Percentiles rank a stretch among this genome's conserved stretches.
Conservation (phyloP, 2,113 vertebrate species). For the Poecilia latipinna region DNA sequence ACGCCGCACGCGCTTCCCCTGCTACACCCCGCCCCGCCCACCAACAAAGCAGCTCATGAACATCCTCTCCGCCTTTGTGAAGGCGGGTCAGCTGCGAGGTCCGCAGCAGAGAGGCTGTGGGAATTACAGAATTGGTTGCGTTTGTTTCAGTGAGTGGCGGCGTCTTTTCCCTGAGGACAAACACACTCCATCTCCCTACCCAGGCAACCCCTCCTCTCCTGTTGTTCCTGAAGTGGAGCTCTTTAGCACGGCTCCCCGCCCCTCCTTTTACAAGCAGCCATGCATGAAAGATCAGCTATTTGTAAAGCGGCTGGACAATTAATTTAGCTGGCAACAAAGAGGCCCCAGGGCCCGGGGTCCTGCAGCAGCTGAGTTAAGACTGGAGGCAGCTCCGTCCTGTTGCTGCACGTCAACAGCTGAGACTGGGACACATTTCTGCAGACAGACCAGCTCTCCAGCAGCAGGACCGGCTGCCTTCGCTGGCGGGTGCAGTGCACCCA, state of each 20-base stretch:
- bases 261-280: constrained; percentile 75
- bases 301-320: constrained; percentile 82
- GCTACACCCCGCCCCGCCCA: constrained; percentile 2
- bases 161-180: constrained; percentile 61
- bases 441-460: constrained; percentile 33
- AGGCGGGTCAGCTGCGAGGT: constrained; percentile 62
- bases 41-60: constrained; percentile 12
- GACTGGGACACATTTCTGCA: constrained; percentile 63
- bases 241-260: constrained; percentile 70
- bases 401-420: constrained; percentile 77
- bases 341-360: constrained; percentile 69
- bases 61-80: constrained; percentile 27
- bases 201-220: constrained; percentile 60
- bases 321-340: constrained; percentile 81
- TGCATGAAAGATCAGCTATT: constrained; percentile 83
- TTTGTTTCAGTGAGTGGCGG: constrained; percentile 62
- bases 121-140: constrained; percentile 56
- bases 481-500: neutral
- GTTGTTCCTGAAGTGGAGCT: constrained; percentile 71
- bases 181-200: constrained; percentile 44
- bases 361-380: constrained; percentile 64
- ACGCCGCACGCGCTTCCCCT: constrained; percentile 45
- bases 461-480: constrained; percentile 7
- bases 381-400: constrained; percentile 66
- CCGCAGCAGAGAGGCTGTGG: constrained; percentile 56